Evolutionary conservation across 1,140 invertebrate species (phyloP).

Genomic region (Rhopalosiphum padi): DNA sequence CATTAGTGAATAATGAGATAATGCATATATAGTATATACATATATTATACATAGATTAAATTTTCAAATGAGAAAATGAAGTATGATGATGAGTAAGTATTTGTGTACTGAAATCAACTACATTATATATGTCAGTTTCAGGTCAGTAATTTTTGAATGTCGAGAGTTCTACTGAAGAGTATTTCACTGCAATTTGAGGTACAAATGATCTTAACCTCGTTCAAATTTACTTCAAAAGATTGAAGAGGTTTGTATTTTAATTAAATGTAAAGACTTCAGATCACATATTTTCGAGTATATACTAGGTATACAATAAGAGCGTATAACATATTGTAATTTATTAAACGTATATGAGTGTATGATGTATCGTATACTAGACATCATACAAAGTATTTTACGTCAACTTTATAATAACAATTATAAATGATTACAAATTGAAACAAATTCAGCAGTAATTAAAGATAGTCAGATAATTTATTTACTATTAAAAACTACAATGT

Average conservation of each 20-base stretch:
- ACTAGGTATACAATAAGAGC: background rate
- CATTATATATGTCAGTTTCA: background rate
- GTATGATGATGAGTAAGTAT: background rate
- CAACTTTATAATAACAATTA: background rate
- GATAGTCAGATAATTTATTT: background rate
- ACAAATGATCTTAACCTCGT: background rate
- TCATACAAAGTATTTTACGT: background rate
- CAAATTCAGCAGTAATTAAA: background rate
- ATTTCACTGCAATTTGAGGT: background rate
- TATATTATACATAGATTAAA: background rate
- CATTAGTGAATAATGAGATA: background rate
- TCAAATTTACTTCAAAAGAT: conserved; percentile 2
- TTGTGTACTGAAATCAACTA: background rate
- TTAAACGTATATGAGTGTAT: background rate
- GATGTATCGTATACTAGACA: background rate
- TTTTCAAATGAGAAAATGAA: background rate
- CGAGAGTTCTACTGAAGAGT: background rate
- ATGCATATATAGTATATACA: background rate
- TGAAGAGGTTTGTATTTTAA: background rate
- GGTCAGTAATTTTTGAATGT: conserved; percentile 11
- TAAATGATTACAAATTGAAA: background rate
- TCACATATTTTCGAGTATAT: background rate
- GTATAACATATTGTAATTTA: background rate
- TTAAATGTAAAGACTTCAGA: background rate
- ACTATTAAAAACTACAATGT: background rate